Conservation (phyloP, 2,888 invertebrate genomes). For the Eristalis tenax region DNA sequence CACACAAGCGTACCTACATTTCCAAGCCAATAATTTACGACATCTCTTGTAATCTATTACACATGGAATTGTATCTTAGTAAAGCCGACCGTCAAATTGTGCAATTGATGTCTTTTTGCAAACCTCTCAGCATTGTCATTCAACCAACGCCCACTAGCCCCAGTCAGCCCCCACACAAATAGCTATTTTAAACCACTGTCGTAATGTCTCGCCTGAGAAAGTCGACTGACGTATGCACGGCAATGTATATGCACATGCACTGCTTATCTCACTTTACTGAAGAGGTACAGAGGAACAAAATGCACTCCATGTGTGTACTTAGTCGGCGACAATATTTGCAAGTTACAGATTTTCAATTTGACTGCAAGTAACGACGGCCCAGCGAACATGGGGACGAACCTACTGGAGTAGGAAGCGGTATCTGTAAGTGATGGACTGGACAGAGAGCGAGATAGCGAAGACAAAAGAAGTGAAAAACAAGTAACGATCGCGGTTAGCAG, state of each 20-base stretch:
- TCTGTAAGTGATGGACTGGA: constrained; percentile 9
- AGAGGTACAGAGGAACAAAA: neutral
- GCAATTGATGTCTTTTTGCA: neutral
- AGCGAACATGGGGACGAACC: constrained; percentile 20
- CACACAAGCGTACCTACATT: too few species aligned
- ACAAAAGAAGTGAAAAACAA: constrained; percentile 15
- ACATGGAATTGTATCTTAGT: neutral
- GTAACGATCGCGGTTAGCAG: constrained; percentile 54
- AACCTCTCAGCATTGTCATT: neutral
- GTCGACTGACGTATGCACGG: neutral
- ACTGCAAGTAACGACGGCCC: constrained; percentile 3
- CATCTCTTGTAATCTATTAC: neutral
- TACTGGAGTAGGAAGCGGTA: constrained; percentile 43
- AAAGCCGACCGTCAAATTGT: neutral
- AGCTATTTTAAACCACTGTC: constrained; percentile 11
- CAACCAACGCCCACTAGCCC: neutral
- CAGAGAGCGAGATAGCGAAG: neutral
- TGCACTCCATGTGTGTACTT: neutral
- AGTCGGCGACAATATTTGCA: neutral
- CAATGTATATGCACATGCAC: neutral
- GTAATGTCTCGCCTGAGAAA: neutral
- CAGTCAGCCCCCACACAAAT: constrained; percentile 34
- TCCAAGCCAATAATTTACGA: neutral
- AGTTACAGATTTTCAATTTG: constrained; percentile 10
- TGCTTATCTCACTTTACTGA: neutral